Base-by-base conservation (phyloP, 2,113 vertebrate species). In the Potamarius usumacintae region DNA sequence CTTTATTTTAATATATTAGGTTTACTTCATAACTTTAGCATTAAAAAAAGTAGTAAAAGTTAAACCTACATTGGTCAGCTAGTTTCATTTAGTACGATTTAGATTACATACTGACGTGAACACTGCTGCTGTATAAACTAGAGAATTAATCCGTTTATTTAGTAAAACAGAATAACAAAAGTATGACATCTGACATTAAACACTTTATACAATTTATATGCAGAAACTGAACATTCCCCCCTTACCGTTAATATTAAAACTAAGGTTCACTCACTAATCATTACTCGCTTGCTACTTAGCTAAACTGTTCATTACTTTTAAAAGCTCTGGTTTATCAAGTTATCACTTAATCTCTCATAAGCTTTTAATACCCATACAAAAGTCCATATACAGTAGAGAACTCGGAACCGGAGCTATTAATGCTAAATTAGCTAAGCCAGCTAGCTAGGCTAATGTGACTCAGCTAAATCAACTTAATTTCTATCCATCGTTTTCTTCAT, bases 381-480 rank as follows among this genome's bases (percentile, higher is more conserved):
- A 22, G 20, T 20, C 10, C 22, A 77, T 17, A 55, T 17, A 55
- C n/a, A 79, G 4, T 15, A 8, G 0, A 55, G 12, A 55, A 14
- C 15, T 30, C 4, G 42, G 9, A 30, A 42, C 17, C 27, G 18
- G 15, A 53, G 0, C 50, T 17, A 15, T 22, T 9, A 48, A 60
- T 2, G n/a, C 0, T 7, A 1, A 50, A 22, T 9, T 62, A 65
- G 83, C 12, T 18, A 17, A 15, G 63, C 50, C 69, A 88, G 50
- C 50, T 53, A 82, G 85, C 83, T 89, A 87, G 91, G 92, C 85
- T 85, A 85, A 34, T 95, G 95, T 96, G 95, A 96, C 95, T 96
- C 95, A 96, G 95, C 95, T 96, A 94, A 95, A 93, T 94, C 93
- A 95, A 93, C 22, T 91, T 88, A 67, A 63, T 88, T 79, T 85